Percentiles rank a stretch among this genome's conserved stretches.
phyloP scores from a whole-genome alignment of 2,888 invertebrate species.

The Erynnis tages region DNA sequence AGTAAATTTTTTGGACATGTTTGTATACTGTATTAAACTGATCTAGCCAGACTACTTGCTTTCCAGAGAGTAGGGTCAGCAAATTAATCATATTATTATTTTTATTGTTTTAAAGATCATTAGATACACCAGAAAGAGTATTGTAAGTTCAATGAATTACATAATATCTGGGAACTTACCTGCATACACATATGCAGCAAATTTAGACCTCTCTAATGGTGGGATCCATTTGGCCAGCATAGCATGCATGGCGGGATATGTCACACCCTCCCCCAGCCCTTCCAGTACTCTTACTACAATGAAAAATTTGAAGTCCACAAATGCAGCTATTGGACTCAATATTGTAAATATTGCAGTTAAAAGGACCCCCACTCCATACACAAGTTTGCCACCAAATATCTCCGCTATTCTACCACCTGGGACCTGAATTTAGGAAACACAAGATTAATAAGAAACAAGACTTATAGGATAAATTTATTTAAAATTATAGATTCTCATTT shows the following conservation, averaged over 20 bases:
- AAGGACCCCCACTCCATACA: conserved; percentile 91
- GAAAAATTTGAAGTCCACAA: conserved; percentile 84
- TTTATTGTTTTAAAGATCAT: background rate
- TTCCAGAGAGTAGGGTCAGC: no score
- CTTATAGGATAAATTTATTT: no score
- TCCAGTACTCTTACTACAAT: conserved; percentile 89
- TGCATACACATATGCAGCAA: conserved; percentile 93
- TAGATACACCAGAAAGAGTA: no score
- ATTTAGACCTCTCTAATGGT: conserved; percentile 93
- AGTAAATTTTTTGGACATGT: no score
- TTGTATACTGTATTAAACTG: no score
- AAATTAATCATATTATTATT: no score
- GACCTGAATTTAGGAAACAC: no score
- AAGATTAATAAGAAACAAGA: no score
- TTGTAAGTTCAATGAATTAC: no score
- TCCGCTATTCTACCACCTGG: conserved; percentile 93
- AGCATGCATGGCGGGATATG: conserved; percentile 96
- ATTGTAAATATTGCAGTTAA: conserved; percentile 91
- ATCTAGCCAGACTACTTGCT: no score
- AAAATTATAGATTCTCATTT: no score
- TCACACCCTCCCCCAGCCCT: conserved; percentile 94
- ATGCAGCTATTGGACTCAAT: conserved; percentile 91
- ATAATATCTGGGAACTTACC: conserved; percentile 63
- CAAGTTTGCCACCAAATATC: conserved; percentile 91
- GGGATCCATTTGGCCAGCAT: conserved; percentile 97